Percentiles rank a stretch among this genome's conserved stretches.
These are phyloP conservation scores for Syngnathus floridae DNA, from an alignment of 2,113 vertebrate species.

Conservation along the genomic window DNA sequence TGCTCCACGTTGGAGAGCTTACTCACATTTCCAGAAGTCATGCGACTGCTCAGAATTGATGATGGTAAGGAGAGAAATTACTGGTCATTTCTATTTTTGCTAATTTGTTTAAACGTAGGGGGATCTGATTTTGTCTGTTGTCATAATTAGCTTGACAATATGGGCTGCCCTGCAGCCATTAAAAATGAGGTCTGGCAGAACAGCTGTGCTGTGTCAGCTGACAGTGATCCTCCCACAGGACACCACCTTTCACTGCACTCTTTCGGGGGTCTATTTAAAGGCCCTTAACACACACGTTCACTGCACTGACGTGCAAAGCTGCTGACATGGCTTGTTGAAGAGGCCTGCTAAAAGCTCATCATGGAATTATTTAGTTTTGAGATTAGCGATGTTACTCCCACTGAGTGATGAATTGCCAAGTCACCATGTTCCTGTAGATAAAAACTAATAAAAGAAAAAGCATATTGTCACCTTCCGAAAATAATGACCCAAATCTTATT, in stretches of 20 bases:
- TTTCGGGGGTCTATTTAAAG: conserved; percentile 38
- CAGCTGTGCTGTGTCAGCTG: conserved; percentile 33
- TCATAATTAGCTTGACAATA: not conserved
- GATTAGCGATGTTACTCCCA: conserved; percentile 9
- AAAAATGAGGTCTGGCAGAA: conserved; percentile 16
- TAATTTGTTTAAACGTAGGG: not conserved
- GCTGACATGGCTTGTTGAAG: conserved; percentile 1
- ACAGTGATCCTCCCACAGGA: conserved; percentile 12
- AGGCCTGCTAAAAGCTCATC: conserved; percentile 4
- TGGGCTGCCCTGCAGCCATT: conserved; percentile 2
- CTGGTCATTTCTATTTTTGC: not conserved
- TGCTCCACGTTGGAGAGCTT: conserved; percentile 36
- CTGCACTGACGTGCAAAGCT: conserved; percentile 16
- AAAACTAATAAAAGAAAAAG: too few species aligned
- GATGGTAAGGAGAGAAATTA: not conserved
- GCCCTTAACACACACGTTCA: conserved; percentile 16
- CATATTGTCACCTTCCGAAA: too few species aligned
- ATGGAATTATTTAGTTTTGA: conserved; percentile 7
- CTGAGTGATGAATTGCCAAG: not conserved
- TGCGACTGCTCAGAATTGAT: not conserved
- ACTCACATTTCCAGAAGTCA: conserved; percentile 8
- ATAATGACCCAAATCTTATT: too few species aligned
- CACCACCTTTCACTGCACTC: conserved; percentile 10
- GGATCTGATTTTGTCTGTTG: not conserved
- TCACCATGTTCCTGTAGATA: conserved; percentile 2